These are phyloP conservation scores for Thalassaphorura encarpata DNA, from an alignment of 1,140 invertebrate species.

Conservation along the genomic window DNA sequence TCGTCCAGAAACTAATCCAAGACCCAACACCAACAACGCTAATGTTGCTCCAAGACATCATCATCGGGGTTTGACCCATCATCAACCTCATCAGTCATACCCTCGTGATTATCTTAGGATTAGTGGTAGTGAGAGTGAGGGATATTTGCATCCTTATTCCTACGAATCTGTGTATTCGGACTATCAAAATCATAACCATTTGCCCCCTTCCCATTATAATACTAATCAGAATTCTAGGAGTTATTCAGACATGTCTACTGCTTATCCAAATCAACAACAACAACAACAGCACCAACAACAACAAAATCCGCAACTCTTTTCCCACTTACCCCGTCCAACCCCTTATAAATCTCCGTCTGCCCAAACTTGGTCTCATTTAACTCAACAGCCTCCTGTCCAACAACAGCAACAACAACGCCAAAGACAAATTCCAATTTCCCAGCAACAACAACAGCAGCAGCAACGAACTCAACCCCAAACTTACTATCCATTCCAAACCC, in stretches of 20 bases:
- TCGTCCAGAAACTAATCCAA: conserved; percentile 70
- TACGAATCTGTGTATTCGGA: too few relatives aligned
- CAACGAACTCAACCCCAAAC: conserved; percentile 11
- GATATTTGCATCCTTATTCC: too few relatives aligned
- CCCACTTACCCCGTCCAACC: conserved; percentile 33
- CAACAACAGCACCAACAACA: conserved; percentile 52
- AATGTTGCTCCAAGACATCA: background rate
- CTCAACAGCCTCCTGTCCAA: background rate
- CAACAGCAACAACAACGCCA: conserved; percentile 7
- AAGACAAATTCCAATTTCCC: too few relatives aligned
- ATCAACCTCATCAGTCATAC: too few relatives aligned
- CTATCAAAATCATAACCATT: too few relatives aligned
- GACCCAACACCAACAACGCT: conserved; percentile 35
- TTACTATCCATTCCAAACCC: conserved; percentile 29
- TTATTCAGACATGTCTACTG: background rate
- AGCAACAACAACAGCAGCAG: conserved; percentile 5
- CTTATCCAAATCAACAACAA: background rate
- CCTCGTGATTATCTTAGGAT: too few relatives aligned
- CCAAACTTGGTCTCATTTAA: conserved; percentile 17
- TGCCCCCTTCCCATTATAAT: too few relatives aligned
- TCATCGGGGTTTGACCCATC: background rate
- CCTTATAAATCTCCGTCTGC: conserved; percentile 33
- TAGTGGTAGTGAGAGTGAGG: too few relatives aligned
- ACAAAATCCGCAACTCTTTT: conserved; percentile 38
- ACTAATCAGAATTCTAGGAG: too few relatives aligned